These are phyloP conservation scores for Myrmophylax atrothorax DNA, from an alignment of 2,113 vertebrate species.

Conservation along the genomic window DNA sequence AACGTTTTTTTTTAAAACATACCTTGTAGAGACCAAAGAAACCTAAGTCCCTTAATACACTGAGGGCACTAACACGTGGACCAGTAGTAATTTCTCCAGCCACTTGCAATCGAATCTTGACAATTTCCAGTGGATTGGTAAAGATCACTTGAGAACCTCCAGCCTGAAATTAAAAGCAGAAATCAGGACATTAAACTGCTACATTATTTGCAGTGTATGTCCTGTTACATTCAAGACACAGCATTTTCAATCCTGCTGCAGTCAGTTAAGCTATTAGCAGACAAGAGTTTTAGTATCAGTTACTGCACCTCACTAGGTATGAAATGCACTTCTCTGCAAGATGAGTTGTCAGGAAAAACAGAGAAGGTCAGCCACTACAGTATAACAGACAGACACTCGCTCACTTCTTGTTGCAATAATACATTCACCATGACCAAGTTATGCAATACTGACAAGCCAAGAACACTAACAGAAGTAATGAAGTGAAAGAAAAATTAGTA, in stretches of 20 bases:
- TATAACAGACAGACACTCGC: background rate
- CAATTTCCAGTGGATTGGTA: constrained; percentile 96
- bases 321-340: background rate
- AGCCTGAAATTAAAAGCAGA: constrained; percentile 77
- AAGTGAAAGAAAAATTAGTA: constrained; percentile 19
- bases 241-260: background rate
- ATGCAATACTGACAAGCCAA: background rate
- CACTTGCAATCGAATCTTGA: constrained; percentile 90
- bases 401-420: background rate
- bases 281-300: background rate
- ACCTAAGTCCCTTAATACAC: constrained; percentile 89
- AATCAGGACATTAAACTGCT: background rate
- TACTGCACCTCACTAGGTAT: background rate
- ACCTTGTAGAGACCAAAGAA: constrained; percentile 99
- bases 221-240: background rate
- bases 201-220: background rate
- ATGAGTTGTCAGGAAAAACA: background rate
- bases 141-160: constrained; percentile 98
- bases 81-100: constrained; percentile 95
- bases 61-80: constrained; percentile 91
- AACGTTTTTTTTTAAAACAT: background rate
- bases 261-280: background rate
- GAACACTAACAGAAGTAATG: background rate
- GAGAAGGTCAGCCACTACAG: background rate
- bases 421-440: background rate